A percentile compares a stretch with the other conserved stretches of the same genome.
Conservation (phyloP, 2,888 invertebrate genomes). For the Phyto melanocephala region DNA sequence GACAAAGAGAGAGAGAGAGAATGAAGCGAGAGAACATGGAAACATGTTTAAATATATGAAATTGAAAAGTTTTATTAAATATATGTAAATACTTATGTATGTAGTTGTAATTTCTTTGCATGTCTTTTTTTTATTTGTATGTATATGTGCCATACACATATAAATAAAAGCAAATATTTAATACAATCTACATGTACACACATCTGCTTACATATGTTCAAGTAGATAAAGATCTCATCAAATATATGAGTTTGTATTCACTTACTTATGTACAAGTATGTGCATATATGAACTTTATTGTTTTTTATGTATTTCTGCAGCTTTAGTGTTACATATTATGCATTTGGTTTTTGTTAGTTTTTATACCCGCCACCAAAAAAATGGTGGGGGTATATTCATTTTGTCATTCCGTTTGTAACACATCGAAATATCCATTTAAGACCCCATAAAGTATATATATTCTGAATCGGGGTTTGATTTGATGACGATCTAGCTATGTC, state of each 20-base stretch:
- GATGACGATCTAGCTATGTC: no score
- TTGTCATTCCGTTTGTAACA: no score
- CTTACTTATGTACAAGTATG: background rate
- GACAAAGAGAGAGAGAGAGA: background rate
- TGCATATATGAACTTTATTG: background rate
- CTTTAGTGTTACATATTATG: conserved; percentile 28
- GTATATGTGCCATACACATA: background rate
- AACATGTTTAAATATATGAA: background rate
- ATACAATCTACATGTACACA: background rate
- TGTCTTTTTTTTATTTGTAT: no score
- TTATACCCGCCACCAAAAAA: no score
- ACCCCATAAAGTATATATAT: no score
- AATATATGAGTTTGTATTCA: background rate
- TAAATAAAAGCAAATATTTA: conserved; percentile 31
- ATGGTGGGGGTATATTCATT: no score
- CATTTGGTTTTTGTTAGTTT: background rate
- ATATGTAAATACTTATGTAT: background rate
- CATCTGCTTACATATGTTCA: no score
- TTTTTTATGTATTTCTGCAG: background rate
- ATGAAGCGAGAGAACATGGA: background rate
- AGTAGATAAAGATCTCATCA: conserved; percentile 20
- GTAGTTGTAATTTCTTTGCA: background rate
- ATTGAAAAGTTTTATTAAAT: conserved; percentile 13
- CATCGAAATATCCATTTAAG: no score
- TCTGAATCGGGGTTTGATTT: no score